Conservation (phyloP, 2,113 vertebrate species). For the Stigmatopora nigra region DNA sequence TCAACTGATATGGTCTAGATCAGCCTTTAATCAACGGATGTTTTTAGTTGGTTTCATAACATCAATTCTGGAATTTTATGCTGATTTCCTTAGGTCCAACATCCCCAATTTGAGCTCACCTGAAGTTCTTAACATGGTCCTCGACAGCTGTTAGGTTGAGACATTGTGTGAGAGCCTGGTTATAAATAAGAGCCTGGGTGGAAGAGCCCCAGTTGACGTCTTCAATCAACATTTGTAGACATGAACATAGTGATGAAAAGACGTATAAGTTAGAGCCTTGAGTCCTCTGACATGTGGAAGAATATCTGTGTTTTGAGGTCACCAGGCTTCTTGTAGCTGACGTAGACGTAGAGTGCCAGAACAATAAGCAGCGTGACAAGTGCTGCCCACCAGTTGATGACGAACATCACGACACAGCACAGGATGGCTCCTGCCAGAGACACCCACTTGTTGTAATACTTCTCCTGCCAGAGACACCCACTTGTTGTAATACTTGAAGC, state of each 20-base stretch:
- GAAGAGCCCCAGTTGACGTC: conserved; percentile 99
- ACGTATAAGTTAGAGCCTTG: not conserved
- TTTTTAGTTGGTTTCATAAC: not conserved
- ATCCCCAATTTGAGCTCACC: conserved; percentile 60
- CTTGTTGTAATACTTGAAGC: conserved; percentile 96
- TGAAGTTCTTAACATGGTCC: conserved; percentile 96
- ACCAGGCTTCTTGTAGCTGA: conserved; percentile 97
- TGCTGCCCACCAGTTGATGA: conserved; percentile 98
- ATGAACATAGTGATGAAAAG: no score
- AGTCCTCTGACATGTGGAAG: not conserved
- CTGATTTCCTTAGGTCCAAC: not conserved
- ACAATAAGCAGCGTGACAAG: conserved; percentile 89
- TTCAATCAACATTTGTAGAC: conserved; percentile 40
- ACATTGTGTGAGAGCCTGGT: conserved; percentile 88
- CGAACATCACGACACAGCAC: conserved; percentile 95
- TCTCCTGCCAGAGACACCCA: conserved; percentile 92
- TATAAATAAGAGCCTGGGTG: conserved; percentile 93
- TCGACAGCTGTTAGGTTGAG: conserved; percentile 88
- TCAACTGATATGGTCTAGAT: not conserved
- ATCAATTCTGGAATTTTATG: not conserved
- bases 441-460: conserved; percentile 97
- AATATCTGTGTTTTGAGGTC: not conserved
- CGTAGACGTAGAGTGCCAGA: conserved; percentile 93
- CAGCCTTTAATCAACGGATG: not conserved
- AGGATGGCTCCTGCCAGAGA: conserved; percentile 86